These are phyloP conservation scores for Parnassius smintheus DNA, from an alignment of 2,888 invertebrate genomes.

Conservation along the genomic window DNA sequence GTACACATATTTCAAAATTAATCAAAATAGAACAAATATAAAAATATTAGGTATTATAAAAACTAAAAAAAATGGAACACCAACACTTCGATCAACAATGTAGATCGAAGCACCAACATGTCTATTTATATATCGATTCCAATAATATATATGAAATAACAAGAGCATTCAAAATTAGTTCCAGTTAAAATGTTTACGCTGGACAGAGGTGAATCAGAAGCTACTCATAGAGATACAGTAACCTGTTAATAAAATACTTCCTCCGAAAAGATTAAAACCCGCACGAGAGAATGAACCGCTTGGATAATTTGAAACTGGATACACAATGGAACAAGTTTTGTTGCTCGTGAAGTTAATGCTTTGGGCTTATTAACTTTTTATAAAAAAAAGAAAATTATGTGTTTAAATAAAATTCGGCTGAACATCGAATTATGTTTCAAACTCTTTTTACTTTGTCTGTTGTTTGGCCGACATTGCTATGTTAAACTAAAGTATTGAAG, in stretches of 20 bases:
- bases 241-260: conserved; percentile 68
- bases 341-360: conserved; percentile 24
- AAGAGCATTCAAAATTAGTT: conserved; percentile 40
- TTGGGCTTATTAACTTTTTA: conserved; percentile 26
- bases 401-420: conserved; percentile 13
- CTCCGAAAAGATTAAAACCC: conserved; percentile 54
- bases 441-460: conserved; percentile 18
- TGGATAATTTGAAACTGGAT: conserved; percentile 50
- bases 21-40: too few species aligned
- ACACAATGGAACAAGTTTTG: conserved; percentile 46
- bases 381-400: conserved; percentile 20
- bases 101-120: too few species aligned
- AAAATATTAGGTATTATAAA: too few species aligned
- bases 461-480: background rate
- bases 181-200: conserved; percentile 38
- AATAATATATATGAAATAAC: conserved; percentile 15
- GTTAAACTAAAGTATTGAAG: too few species aligned
- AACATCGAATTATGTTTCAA: conserved; percentile 22
- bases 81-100: too few species aligned
- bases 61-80: background rate
- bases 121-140: conserved; percentile 22
- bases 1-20: too few species aligned
- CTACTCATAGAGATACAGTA: conserved; percentile 54
- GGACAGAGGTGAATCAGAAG: conserved; percentile 52
- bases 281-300: conserved; percentile 56